These are phyloP conservation scores for Calidris pugnax DNA, from an alignment of 2,113 vertebrate species.

Conservation along the genomic window DNA sequence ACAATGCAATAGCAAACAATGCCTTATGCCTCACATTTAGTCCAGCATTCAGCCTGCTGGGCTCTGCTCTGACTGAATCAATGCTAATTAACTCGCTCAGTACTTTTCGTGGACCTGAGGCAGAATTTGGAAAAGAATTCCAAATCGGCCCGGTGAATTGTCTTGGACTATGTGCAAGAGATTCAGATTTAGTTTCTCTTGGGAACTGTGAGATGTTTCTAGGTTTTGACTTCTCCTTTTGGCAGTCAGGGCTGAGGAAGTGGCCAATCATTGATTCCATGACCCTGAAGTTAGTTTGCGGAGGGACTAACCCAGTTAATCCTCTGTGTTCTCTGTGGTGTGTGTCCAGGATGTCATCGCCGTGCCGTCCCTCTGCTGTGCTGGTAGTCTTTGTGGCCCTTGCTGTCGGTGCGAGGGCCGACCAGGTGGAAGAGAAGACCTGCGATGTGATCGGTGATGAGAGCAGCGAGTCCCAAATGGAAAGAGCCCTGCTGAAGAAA, in stretches of 20 bases:
- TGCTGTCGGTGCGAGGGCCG: not conserved
- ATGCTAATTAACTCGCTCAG: not conserved
- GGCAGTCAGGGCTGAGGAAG: not conserved
- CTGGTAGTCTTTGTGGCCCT: constrained; percentile 52
- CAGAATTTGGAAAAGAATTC: not conserved
- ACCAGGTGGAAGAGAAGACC: constrained; percentile 53
- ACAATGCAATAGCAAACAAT: not conserved
- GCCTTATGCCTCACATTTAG: not conserved
- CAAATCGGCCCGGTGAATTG: rapidly evolving
- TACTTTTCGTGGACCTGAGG: not conserved
- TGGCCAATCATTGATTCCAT: not conserved
- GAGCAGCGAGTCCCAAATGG: constrained; percentile 65
- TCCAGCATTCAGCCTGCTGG: not conserved
- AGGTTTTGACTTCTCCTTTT: not conserved
- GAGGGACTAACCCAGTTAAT: not conserved
- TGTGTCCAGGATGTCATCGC: constrained; percentile 67
- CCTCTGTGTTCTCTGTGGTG: not conserved
- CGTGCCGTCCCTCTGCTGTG: constrained; percentile 16
- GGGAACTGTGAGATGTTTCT: not conserved
- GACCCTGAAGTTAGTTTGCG: not conserved
- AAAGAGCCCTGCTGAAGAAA: constrained; percentile 70
- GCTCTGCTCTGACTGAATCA: not conserved
- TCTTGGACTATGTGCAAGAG: not conserved
- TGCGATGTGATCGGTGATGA: constrained; percentile 75
- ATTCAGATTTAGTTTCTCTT: not conserved